Base-by-base conservation (phyloP, 2,113 vertebrate genomes). In the Elephantulus edwardii region DNA sequence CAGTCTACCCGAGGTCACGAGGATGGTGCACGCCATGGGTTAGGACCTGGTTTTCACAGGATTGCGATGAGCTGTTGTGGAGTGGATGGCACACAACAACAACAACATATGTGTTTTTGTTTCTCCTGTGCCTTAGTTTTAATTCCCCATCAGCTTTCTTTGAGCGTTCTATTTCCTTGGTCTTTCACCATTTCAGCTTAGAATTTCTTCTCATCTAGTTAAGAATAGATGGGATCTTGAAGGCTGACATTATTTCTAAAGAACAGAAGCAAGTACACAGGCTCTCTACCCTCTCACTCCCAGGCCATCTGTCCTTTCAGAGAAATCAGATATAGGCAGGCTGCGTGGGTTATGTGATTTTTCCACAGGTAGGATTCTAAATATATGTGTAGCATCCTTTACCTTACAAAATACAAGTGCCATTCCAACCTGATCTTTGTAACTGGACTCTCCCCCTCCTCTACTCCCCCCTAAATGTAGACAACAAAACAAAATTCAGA, bases 231-330 rank as follows among this genome's bases (percentile, higher is more conserved):
- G 60, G 60, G 13, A 3, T 30, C 28, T 77, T 48, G 9, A 94
- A 93, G 84, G 4, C 46, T 58, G 68, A 74, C 62, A 70, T 52
- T 91, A 28, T 76, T 86, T 75, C 86, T 80, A 44, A 95, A 92
- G 82, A 92, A 91, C 16, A 86, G 28, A 86, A 90, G 19, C 83
- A 94, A 33, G 54, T 44, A 76, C 12, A 62, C 3, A 86, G 33
- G 52, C n/a, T 86, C 26, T 68, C 50, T 3, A 8, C 17, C 87
- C 48, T 2, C 68, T 87, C 40, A 66, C n/a, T 87, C 40, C 72
- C n/a, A 48, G 19, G 6, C 38, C 62, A 86, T 85, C 56, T 83
- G 68, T 84, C 30, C 38, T 94, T 91, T 54, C 44, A 83, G 86
- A 77, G 62, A 89, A 83, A 91, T 33, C 62, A 9, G 33, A 66